These are phyloP conservation scores for Orchestes rusci DNA, from an alignment of 2,888 invertebrate genomes.

Conservation along the genomic window DNA sequence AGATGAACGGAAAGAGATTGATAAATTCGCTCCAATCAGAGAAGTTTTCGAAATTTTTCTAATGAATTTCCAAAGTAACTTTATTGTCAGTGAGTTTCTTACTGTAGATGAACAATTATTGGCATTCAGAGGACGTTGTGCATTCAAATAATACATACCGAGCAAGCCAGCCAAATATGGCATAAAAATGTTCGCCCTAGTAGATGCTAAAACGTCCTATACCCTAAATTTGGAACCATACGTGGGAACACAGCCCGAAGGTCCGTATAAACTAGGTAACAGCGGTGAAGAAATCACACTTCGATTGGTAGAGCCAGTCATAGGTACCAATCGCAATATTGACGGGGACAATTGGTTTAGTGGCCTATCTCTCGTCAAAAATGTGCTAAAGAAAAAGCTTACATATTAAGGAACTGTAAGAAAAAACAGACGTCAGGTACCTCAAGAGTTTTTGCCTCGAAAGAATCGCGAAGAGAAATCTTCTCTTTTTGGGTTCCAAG, in stretches of 20 bases:
- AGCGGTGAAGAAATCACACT: constrained; percentile 22
- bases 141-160: constrained; percentile 29
- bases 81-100: constrained; percentile 19
- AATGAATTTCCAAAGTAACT: constrained; percentile 22
- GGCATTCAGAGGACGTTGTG: constrained; percentile 30
- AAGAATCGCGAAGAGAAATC: constrained; percentile 10
- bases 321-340: constrained; percentile 29
- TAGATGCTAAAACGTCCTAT: constrained; percentile 28
- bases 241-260: constrained; percentile 29
- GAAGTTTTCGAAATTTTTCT: constrained; percentile 20
- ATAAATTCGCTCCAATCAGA: constrained; percentile 23
- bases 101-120: constrained; percentile 24
- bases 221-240: constrained; percentile 29
- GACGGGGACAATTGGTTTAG: too few relatives aligned
- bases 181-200: constrained; percentile 29
- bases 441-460: constrained; percentile 29
- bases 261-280: constrained; percentile 24
- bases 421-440: constrained; percentile 32
- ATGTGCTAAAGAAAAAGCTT: constrained; percentile 22
- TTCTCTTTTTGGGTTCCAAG: constrained; percentile 27
- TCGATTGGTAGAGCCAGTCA: constrained; percentile 23
- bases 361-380: constrained; percentile 28
- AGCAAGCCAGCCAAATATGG: constrained; percentile 31
- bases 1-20: constrained; percentile 15
- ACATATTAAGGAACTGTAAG: constrained; percentile 30